A percentile compares a stretch with the other conserved stretches of the same genome.
phyloP scores from a whole-genome alignment of 2,797 vertebrate species.

The Phrynocephalus vlangalii region DNA sequence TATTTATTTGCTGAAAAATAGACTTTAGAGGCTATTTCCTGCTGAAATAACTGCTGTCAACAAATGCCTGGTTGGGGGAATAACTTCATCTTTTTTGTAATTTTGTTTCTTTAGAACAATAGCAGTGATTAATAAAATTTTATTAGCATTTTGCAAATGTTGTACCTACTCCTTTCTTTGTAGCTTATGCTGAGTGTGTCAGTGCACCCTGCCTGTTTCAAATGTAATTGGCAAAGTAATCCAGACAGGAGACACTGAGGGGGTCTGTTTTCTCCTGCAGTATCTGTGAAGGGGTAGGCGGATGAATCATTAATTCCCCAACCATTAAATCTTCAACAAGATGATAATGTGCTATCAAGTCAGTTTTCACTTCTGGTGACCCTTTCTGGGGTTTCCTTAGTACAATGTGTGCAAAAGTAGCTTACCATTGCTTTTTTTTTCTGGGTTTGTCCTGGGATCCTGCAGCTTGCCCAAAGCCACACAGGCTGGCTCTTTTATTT shows the following conservation, averaged over 20 bases:
- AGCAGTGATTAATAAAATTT: constrained; percentile 66
- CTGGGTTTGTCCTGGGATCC: too few species aligned
- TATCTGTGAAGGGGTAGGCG: background rate
- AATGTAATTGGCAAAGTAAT: background rate
- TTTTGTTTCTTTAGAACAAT: constrained; percentile 55
- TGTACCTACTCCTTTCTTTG: background rate
- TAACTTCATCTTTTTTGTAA: constrained; percentile 54
- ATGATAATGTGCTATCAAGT: too few species aligned
- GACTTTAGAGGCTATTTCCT: constrained; percentile 58
- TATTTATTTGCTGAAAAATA: constrained; percentile 69
- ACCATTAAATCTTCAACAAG: too few species aligned
- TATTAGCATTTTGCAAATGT: constrained; percentile 67
- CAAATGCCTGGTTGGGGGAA: constrained; percentile 59
- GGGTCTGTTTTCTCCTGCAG: background rate
- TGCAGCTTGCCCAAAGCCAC: too few species aligned
- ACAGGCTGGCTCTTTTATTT: too few species aligned
- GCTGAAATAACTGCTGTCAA: constrained; percentile 56
- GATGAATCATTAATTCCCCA: too few species aligned
- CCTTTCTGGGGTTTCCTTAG: too few species aligned
- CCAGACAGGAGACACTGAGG: too few species aligned
- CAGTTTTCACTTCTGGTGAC: too few species aligned
- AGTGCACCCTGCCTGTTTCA: background rate
- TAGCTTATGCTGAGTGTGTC: background rate
- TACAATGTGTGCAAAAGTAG: too few species aligned
- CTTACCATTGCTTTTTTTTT: too few species aligned